phyloP scores from a whole-genome alignment of 2,113 vertebrate genomes.

The Pygoscelis antarcticus region DNA sequence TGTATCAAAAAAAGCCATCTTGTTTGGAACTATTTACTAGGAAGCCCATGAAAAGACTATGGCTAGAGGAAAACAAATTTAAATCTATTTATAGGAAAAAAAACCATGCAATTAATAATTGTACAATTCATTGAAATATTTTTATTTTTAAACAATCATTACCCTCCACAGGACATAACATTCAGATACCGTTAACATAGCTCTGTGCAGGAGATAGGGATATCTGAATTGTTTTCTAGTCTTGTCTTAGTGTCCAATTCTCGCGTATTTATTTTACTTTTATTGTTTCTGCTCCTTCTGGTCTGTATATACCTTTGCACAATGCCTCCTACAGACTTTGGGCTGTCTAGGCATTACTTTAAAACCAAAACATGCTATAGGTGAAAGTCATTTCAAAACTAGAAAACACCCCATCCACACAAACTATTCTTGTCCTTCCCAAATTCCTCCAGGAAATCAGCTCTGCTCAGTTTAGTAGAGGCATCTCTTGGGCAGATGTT shows the following conservation, averaged over 20 bases:
- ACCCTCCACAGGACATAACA: neutral
- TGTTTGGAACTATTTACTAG: neutral
- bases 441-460: neutral
- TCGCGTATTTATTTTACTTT: neutral
- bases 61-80: neutral
- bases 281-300: neutral
- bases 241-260: neutral
- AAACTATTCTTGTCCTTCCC: neutral
- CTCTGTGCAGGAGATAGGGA: neutral
- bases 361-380: neutral
- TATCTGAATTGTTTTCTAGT: neutral
- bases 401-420: neutral
- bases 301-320: neutral
- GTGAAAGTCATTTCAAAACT: neutral
- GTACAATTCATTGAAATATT: neutral
- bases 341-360: neutral
- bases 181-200: neutral
- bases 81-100: neutral
- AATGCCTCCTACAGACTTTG: neutral
- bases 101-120: neutral
- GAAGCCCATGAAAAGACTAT: neutral
- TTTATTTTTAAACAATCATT: neutral
- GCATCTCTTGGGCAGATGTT: neutral
- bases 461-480: neutral
- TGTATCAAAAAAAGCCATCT: neutral